phyloP scores from a whole-genome alignment of 2,888 invertebrate genomes.

The Lobophora halterata region DNA sequence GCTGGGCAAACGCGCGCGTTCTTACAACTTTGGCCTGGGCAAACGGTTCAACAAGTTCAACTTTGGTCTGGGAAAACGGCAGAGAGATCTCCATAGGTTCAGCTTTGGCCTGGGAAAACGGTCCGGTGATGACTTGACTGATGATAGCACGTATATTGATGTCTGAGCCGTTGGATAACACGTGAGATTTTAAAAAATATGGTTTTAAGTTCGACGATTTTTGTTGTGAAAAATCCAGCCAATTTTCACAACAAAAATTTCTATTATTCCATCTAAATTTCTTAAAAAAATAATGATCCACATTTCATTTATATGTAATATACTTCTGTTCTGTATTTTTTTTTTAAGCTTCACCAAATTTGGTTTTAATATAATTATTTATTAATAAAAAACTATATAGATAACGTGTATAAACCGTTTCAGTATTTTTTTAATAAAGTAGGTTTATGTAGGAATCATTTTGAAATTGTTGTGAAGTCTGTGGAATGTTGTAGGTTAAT shows the following conservation, averaged over 20 bases:
- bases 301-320: no score
- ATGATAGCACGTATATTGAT: conserved; percentile 55
- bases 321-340: no score
- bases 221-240: conserved; percentile 64
- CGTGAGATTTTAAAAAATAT: conserved; percentile 33
- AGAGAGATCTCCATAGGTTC: conserved; percentile 74
- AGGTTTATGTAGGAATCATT: conserved; percentile 12
- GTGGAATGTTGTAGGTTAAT: conserved; percentile 17
- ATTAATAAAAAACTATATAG: background rate
- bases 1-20: conserved; percentile 68
- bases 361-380: no score
- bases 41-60: conserved; percentile 78
- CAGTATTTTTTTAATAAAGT: conserved; percentile 11
- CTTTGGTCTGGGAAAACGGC: conserved; percentile 80
- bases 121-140: conserved; percentile 51
- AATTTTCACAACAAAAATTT: conserved; percentile 56
- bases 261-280: conserved; percentile 23
- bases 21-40: conserved; percentile 80
- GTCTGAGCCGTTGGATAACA: conserved; percentile 50
- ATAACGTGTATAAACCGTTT: conserved; percentile 12
- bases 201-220: conserved; percentile 29
- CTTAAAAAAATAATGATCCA: conserved; percentile 34
- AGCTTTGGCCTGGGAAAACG: conserved; percentile 81
- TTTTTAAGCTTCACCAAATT: no score
- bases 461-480: conserved; percentile 26